Percentiles rank a stretch among this genome's conserved stretches.
These are phyloP conservation scores for Buphagus erythrorhynchus DNA, from an alignment of 2,797 vertebrate genomes.

Conservation along the genomic window DNA sequence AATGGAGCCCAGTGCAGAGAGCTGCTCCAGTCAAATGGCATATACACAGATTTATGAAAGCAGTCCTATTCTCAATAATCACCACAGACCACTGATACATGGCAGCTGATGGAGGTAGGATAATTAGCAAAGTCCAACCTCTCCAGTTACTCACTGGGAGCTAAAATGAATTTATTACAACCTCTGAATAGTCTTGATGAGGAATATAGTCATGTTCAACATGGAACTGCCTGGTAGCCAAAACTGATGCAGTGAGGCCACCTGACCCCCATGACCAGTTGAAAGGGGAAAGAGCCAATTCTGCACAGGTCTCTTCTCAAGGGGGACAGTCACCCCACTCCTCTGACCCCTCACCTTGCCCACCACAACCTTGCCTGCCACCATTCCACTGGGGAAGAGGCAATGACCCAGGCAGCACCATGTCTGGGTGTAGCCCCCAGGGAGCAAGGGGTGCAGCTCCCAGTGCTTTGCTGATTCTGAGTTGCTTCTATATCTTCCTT, in stretches of 20 bases:
- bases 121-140: not conserved
- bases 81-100: not conserved
- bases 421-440: not conserved
- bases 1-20: not conserved
- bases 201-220: not conserved
- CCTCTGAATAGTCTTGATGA: not conserved
- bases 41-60: not conserved
- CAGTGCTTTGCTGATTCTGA: not conserved
- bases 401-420: not conserved
- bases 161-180: not conserved
- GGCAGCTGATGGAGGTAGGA: not conserved
- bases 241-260: fast-evolving
- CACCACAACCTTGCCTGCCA: not conserved
- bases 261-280: fast-evolving
- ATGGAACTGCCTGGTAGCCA: not conserved
- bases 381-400: not conserved
- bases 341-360: not conserved
- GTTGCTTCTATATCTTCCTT: not conserved
- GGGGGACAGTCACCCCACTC: fast-evolving
- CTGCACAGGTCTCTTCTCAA: not conserved
- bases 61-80: not conserved
- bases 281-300: not conserved
- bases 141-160: not conserved
- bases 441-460: not conserved
- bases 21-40: not conserved